Percentiles rank a stretch among this genome's conserved stretches.
These are phyloP conservation scores for Chymomyza fuscimana DNA, from an alignment of 2,888 invertebrate genomes.

Conservation along the genomic window DNA sequence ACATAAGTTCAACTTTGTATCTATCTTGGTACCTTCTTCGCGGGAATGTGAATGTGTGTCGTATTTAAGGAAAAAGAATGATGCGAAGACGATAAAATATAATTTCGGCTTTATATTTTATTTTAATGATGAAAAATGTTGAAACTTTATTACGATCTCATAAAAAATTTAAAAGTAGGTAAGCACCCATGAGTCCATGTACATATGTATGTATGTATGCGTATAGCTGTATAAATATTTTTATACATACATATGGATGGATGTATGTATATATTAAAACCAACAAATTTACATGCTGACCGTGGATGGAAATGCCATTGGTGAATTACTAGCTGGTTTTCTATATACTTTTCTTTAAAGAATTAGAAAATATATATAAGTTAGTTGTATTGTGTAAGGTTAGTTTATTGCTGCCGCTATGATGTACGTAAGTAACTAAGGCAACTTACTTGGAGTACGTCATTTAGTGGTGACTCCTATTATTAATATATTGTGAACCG, in stretches of 20 bases:
- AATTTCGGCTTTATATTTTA: constrained; percentile 78
- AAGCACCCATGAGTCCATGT: constrained; percentile 28
- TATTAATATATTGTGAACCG: too few species aligned
- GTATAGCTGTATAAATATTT: neutral
- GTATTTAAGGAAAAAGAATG: constrained; percentile 73
- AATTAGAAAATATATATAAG: constrained; percentile 53
- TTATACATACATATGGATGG: constrained; percentile 10
- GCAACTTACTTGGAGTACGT: too few species aligned
- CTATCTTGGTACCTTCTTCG: constrained; percentile 26
- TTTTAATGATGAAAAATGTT: constrained; percentile 79
- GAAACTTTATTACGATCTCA: constrained; percentile 77
- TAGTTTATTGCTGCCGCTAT: too few species aligned
- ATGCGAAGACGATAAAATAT: constrained; percentile 77
- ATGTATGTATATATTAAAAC: neutral
- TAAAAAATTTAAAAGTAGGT: constrained; percentile 72
- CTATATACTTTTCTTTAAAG: constrained; percentile 40
- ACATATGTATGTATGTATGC: constrained; percentile 6
- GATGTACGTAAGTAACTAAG: too few species aligned
- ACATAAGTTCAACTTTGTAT: constrained; percentile 71
- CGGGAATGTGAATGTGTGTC: constrained; percentile 43
- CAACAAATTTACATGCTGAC: neutral
- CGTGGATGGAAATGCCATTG: neutral
- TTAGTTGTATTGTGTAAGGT: constrained; percentile 67
- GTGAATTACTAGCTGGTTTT: constrained; percentile 11
- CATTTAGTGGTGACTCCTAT: too few species aligned